Percentiles rank a stretch among this genome's conserved stretches.
These are phyloP conservation scores for Spialia ferax DNA, from an alignment of 2,888 invertebrate species.

Conservation along the genomic window DNA sequence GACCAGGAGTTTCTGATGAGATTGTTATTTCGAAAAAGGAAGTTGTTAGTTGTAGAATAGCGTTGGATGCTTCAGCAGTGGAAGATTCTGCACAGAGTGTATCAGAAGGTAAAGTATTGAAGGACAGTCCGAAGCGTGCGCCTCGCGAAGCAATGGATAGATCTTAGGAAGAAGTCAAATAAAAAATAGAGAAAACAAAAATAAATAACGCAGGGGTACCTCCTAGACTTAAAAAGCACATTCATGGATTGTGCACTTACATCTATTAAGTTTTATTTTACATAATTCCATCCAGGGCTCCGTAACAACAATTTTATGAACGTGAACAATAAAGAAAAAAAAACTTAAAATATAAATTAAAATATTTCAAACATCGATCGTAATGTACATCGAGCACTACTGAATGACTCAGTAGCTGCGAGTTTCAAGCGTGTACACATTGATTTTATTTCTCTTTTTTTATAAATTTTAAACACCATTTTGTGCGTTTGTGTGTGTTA, in stretches of 20 bases:
- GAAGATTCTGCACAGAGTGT: conserved; percentile 63
- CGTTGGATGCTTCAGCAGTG: conserved; percentile 65
- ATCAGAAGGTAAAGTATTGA: conserved; percentile 61
- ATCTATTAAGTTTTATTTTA: conserved; percentile 58
- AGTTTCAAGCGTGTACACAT: conserved; percentile 34
- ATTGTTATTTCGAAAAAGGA: conserved; percentile 18
- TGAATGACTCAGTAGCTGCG: conserved; percentile 23
- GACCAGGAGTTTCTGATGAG: not conserved
- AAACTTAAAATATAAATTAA: conserved; percentile 58
- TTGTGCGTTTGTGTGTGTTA: conserved; percentile 53
- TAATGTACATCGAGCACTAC: conserved; percentile 47
- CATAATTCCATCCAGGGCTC: conserved; percentile 79
- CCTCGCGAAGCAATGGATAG: conserved; percentile 76
- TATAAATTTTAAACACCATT: conserved; percentile 31
- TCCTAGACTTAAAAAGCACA: conserved; percentile 83
- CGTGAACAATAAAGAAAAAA: conserved; percentile 56
- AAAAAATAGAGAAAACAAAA: conserved; percentile 69
- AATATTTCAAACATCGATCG: conserved; percentile 56
- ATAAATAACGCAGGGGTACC: conserved; percentile 71
- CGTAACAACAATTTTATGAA: conserved; percentile 60
- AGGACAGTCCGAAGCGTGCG: conserved; percentile 78
- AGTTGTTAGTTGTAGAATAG: conserved; percentile 54
- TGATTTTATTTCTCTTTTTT: conserved; percentile 35
- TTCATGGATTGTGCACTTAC: conserved; percentile 85
- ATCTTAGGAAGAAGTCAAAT: conserved; percentile 69